These are phyloP conservation scores for Trematocara macrostoma DNA, from an alignment of 2,113 vertebrate species.

Conservation along the genomic window DNA sequence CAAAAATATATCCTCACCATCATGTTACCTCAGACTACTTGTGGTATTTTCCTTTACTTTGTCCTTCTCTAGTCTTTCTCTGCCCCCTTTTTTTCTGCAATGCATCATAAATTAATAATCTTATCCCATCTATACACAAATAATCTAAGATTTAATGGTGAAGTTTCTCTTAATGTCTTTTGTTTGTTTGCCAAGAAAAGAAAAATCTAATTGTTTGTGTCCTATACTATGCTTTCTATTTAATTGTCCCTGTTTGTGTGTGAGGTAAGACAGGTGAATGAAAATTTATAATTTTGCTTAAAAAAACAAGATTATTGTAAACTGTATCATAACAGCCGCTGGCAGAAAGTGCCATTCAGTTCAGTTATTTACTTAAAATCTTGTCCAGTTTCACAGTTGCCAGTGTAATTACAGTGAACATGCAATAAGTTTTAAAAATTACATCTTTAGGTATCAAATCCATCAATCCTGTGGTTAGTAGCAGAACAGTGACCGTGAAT, in stretches of 20 bases:
- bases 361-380: not conserved
- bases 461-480: not conserved
- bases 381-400: not conserved
- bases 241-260: not conserved
- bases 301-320: not conserved
- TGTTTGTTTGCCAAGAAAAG: not conserved
- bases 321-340: not conserved
- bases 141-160: not conserved
- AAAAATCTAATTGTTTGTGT: not conserved
- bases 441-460: not conserved
- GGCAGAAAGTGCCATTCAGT: not conserved
- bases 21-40: not conserved
- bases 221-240: not conserved
- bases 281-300: not conserved
- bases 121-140: not conserved
- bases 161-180: not conserved
- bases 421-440: not conserved
- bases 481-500: not conserved
- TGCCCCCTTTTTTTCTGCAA: not conserved
- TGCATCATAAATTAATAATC: not conserved
- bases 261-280: not conserved
- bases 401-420: not conserved
- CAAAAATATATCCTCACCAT: conserved; percentile 26
- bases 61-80: not conserved
- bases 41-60: not conserved